Evolutionary conservation across 2,113 vertebrate species (phyloP).

Genomic region (Sturnira hondurensis): DNA sequence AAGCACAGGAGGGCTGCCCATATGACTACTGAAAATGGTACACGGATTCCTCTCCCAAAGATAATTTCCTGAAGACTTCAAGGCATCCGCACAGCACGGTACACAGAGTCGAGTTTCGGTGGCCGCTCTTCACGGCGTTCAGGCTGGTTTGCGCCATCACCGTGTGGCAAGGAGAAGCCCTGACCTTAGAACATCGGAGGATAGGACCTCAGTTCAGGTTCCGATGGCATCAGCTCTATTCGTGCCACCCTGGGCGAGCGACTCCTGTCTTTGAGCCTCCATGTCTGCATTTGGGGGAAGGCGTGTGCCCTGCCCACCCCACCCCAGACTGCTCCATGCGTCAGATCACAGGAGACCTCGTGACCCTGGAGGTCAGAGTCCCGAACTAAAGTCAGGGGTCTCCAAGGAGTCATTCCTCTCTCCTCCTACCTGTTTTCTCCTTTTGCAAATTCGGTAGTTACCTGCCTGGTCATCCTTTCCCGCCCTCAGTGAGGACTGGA

Average conservation of each 20-base stretch:
- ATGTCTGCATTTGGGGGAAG: not conserved
- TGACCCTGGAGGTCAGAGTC: not conserved
- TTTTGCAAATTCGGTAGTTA: not conserved
- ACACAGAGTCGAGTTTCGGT: not conserved
- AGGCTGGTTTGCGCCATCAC: not conserved
- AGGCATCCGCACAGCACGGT: rapidly evolving
- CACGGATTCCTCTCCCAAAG: not conserved
- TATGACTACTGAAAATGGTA: not conserved
- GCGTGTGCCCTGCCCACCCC: not conserved
- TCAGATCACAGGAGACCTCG: not conserved
- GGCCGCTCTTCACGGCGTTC: not conserved
- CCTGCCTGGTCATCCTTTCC: not conserved
- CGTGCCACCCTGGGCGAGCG: not conserved
- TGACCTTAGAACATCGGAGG: not conserved
- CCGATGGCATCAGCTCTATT: not conserved
- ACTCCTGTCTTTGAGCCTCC: not conserved
- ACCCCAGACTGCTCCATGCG: not conserved
- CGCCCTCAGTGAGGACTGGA: not conserved
- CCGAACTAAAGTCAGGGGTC: not conserved
- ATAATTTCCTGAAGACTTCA: not conserved
- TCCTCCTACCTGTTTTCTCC: not conserved
- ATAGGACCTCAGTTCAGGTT: not conserved
- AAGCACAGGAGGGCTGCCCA: not conserved
- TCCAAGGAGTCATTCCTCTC: not conserved
- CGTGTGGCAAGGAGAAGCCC: not conserved